Evolutionary conservation across 2,797 vertebrate species (phyloP), one percentile per base, ranked within the genome.

Genomic region (Girardinus metallicus): DNA sequence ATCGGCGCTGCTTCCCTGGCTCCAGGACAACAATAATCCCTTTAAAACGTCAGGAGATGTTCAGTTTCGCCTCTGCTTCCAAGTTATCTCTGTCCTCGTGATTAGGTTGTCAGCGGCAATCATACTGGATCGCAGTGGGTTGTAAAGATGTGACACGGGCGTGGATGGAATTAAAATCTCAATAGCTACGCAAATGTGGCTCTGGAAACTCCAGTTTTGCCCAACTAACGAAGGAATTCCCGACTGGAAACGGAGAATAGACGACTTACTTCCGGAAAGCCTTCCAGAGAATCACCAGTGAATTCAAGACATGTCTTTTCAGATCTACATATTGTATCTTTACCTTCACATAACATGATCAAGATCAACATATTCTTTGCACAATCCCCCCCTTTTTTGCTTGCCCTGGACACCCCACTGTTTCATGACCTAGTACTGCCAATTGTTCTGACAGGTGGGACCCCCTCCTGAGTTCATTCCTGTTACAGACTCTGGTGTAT

Each of bases 371-470:
- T 85, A 88, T 46, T 88, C 76, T 86, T 87, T 68, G 57, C 64
- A 7, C 68, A 77, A 86, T 75, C 87, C 75, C 60, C 74, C 83
- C 85, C 1, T 43, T 3, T 68, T 80, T 76, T 74, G 26, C 77
- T 73, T 66, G 66, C 82, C 68, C 76, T 53, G 39, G 57, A 81
- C 80, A 68, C 60, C 80, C 85, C 70, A 73, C 79, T 87, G 84
- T 85, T 88, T 85, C 74, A 80, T 29, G 31, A 83, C 76, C 80
- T 39, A 82, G 84, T 79, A 78, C 46, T 55, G 79, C 78, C 84
- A 84, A 91, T 94, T 95, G 91, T 93, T 92, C 86, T 76, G 80
- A 84, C 91, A 93, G 90, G 89, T 92, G 93, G 91, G 80, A 82
- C 51, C 75, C 49, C 72, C 86, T 79, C 81, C 74, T 34, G 0